Base-by-base conservation (phyloP, 2,797 vertebrate species). In the Triplophysa bombifrons region DNA sequence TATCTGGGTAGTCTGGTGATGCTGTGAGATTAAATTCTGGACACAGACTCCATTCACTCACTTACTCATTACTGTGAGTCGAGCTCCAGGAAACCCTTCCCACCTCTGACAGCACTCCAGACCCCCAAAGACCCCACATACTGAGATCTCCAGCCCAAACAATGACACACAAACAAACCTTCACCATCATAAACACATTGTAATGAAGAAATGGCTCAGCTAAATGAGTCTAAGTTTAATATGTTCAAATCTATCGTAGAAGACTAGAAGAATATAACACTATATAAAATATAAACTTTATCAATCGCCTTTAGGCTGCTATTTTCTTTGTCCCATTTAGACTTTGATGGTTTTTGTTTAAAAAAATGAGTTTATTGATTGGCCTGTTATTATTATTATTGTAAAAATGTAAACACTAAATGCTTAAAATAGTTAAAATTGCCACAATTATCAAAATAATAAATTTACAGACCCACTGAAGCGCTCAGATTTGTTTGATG, bases 11-110 rank as follows among this genome's bases (percentile, higher is more conserved):
- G 22, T 41, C 38, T 14, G 12, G 22, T 11, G 22, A 25, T 25
- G 22, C 56, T 5, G 11, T 60, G 10, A 3, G 25, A 93, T 94
- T 93, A 88, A 91, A 94, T 94, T 93, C 88, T 58, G 20, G 22
- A 58, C 14, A 55, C 51, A 58, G 55, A 11, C 55, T 13, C 20
- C 16, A 53, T 19, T 88, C 90, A 89, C 88, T 83, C 88, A 86
- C 87, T 89, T 69, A 87, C 86, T 82, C 20, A 58, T 58, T 58
- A 58, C 55, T 12, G 9, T 25, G 55, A 58, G 9, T 86, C 85
- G 84, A 86, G 51, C 86, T 84, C 82, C 80, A 76, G 91, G 89
- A 87, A 91, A 87, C 84, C 85, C 89, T 82, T 66, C 75, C 53
- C 55, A 48, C 64, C 73, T 72, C 13, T 60, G 22, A 60, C 58